Evolutionary conservation across 2,797 vertebrate genomes (phyloP).

Genomic region (Lemur catta): DNA sequence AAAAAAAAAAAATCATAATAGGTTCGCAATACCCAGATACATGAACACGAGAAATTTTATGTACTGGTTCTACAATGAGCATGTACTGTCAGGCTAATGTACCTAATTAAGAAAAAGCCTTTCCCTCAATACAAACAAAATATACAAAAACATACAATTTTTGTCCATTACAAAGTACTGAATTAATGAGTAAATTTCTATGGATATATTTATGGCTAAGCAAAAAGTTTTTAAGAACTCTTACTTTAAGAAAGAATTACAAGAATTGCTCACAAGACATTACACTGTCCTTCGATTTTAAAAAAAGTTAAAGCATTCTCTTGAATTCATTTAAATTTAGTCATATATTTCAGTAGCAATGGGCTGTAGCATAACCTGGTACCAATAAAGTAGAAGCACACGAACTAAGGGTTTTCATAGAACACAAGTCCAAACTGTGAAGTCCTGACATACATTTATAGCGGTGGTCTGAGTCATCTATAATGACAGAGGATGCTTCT

Average conservation of each 20-base stretch:
- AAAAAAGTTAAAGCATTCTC: not conserved
- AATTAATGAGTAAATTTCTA: not conserved
- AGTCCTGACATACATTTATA: not conserved
- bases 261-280: not conserved
- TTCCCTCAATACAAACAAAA: not conserved
- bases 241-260: not conserved
- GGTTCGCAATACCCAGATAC: not conserved
- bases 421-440: not conserved
- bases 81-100: not conserved
- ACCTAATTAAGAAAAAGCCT: not conserved
- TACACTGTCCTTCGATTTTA: not conserved
- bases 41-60: not conserved
- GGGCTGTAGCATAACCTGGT: not conserved
- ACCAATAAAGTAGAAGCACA: fast-evolving
- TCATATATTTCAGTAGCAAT: not conserved
- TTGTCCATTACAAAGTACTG: not conserved
- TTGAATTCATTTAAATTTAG: not conserved
- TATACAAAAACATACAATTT: not conserved
- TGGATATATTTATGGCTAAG: not conserved
- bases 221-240: not conserved
- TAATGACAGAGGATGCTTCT: not conserved
- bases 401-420: not conserved
- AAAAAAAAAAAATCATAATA: not conserved
- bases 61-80: not conserved
- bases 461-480: not conserved